These are phyloP conservation scores for Slavum lentiscoides DNA, from an alignment of 2,888 invertebrate genomes.

Conservation along the genomic window DNA sequence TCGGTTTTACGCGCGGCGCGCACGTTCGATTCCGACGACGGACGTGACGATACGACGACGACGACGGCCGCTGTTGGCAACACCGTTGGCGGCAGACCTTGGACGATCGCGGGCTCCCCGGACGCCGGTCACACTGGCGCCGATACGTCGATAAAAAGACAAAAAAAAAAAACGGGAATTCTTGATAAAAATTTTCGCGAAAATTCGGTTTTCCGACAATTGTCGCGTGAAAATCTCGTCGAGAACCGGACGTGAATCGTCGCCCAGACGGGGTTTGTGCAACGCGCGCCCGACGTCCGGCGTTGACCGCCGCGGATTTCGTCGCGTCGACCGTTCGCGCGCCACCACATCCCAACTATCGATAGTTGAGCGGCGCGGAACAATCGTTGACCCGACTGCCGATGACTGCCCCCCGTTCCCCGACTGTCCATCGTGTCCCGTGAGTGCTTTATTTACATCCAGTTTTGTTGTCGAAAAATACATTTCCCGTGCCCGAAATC, in stretches of 20 bases:
- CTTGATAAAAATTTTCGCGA: constrained; percentile 28
- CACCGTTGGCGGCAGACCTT: constrained; percentile 24
- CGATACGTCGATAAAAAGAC: constrained; percentile 29
- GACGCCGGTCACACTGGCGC: constrained; percentile 25
- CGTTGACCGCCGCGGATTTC: not conserved
- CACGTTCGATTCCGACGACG: not conserved
- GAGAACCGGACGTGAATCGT: not conserved
- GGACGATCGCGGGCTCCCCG: constrained; percentile 7
- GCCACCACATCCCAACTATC: constrained; percentile 34
- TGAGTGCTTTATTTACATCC: constrained; percentile 53
- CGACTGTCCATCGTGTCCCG: constrained; percentile 46
- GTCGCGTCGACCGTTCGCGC: not conserved
- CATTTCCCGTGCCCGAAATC: constrained; percentile 45
- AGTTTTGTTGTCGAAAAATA: constrained; percentile 53
- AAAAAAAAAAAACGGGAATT: constrained; percentile 1
- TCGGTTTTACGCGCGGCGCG: too few species aligned
- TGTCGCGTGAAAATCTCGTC: not conserved
- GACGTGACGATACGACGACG: not conserved
- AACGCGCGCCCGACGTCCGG: not conserved
- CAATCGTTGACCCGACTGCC: constrained; percentile 52
- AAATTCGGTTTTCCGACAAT: not conserved
- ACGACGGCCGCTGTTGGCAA: constrained; percentile 22
- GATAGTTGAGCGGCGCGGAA: constrained; percentile 44
- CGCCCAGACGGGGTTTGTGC: not conserved
- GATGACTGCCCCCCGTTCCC: constrained; percentile 52